These are phyloP conservation scores for Zootermopsis nevadensis DNA, from an alignment of 2,888 invertebrate genomes.

Conservation along the genomic window DNA sequence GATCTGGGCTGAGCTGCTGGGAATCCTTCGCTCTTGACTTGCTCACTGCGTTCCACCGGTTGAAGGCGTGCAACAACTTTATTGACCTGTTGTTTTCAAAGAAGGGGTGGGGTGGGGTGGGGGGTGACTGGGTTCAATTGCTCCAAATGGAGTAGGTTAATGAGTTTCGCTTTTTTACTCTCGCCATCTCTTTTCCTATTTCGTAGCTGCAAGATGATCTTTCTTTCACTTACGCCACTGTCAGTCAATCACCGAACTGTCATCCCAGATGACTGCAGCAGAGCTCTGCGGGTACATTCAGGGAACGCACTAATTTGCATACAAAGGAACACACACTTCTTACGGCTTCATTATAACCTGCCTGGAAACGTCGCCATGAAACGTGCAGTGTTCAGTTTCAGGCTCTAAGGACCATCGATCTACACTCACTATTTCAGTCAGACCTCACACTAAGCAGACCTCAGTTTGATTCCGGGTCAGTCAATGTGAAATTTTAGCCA, in stretches of 20 bases:
- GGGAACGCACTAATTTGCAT: slow-evolving; percentile 31
- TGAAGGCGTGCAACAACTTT: slow-evolving; percentile 7
- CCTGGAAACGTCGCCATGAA: not conserved
- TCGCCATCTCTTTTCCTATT: not conserved
- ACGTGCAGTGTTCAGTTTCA: not conserved
- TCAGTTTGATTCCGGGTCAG: not conserved
- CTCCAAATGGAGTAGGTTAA: slow-evolving; percentile 39
- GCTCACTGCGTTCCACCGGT: not conserved
- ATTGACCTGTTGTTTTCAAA: slow-evolving; percentile 8
- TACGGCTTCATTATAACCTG: slow-evolving; percentile 17
- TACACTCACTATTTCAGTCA: too few relatives aligned
- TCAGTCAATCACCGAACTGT: slow-evolving; percentile 36
- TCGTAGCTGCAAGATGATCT: slow-evolving; percentile 22
- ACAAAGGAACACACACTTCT: slow-evolving; percentile 20
- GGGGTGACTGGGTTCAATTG: slow-evolving; percentile 39
- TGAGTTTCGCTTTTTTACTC: slow-evolving; percentile 32
- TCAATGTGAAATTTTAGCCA: not conserved
- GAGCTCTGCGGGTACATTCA: slow-evolving; percentile 10
- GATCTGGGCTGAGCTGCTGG: not conserved
- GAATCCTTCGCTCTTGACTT: not conserved
- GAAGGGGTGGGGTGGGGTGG: not conserved
- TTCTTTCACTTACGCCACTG: slow-evolving; percentile 31
- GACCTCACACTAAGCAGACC: not conserved
- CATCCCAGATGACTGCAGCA: not conserved
- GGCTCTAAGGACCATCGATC: too few relatives aligned